Conservation (phyloP, 1,140 invertebrate species). For the Aricia agestis region DNA sequence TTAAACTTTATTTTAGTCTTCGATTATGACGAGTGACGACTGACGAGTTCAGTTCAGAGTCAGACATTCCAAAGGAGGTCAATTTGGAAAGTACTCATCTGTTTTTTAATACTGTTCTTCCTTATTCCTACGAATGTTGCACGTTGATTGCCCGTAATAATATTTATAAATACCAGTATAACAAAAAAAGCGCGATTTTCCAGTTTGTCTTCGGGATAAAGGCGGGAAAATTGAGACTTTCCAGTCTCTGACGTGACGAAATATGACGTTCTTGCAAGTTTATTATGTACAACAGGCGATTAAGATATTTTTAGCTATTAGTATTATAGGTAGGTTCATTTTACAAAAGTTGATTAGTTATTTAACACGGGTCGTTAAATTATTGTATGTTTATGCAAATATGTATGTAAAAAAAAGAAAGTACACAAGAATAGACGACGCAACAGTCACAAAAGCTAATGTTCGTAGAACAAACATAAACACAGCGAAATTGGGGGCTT, state of each 20-base stretch:
- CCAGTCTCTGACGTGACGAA: neutral
- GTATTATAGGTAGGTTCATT: neutral
- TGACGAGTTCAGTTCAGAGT: neutral
- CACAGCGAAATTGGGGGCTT: constrained; percentile 52
- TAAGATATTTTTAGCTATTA: neutral
- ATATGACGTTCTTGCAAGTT: neutral
- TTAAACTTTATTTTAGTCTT: neutral
- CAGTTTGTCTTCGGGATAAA: constrained; percentile 4
- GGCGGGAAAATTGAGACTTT: constrained; percentile 28
- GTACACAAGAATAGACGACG: neutral
- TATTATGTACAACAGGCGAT: neutral
- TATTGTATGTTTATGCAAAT: no score
- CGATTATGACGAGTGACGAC: no score
- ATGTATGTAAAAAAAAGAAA: neutral
- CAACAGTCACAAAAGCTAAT: constrained; percentile 7
- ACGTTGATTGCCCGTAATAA: neutral
- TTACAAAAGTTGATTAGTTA: neutral
- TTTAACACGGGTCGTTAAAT: neutral
- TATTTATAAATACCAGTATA: neutral
- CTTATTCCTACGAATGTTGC: neutral
- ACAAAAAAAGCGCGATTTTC: neutral
- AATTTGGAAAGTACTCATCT: constrained; percentile 53
- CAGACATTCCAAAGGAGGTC: constrained; percentile 40
- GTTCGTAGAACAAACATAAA: constrained; percentile 43
- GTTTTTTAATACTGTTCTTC: neutral